Evolutionary conservation across 2,113 vertebrate species (phyloP), one percentile per base, ranked within the genome.

Genomic region (Motacilla tschutschensis): DNA sequence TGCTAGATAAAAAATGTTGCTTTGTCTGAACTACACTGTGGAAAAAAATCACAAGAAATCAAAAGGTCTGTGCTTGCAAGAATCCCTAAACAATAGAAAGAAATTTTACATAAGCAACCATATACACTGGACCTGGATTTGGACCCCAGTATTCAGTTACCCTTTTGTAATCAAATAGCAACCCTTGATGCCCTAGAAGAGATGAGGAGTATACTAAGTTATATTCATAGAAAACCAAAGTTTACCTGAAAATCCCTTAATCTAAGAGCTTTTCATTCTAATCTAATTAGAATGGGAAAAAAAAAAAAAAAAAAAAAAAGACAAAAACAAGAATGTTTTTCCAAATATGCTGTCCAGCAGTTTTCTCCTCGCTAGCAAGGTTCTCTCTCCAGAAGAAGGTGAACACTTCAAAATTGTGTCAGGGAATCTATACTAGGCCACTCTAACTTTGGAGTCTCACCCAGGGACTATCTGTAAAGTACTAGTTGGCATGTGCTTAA

Each of bases 161-260:
- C 2, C 13, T 74, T 76, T 51, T 51, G 25, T 41, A 64, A 81
- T 63, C 35, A 36, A 46, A 29, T 14, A 53, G 29, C 66, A 81
- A 41, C 7, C 18, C 9, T n/a, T 33, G 64, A 60, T 19, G 7
- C 8, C 15, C 1, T 31, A 50, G 29, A 1, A 80, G 53, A 83
- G 17, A 55, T 35, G 6, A 79, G 5, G 2, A 1, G 0, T 33
- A 6, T 28, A 35, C 5, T 38, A 40, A 67, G 11, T 3, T 48
- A 36, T n/a, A 53, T 14, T 35, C 1, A 5, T 6, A n/a, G 12
- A 44, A 83, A 71, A 47, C 10, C 2, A 33, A 17, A 38, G 14
- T 24, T 66, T 74, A 40, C 5, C n/a, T 36, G 12, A 64, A 74
- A 65, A 71, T 2, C 6, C 44, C 48, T 50, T 50, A 28, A 2